Percentiles rank a stretch among this genome's conserved stretches.
Conservation (phyloP, 2,113 vertebrate species). For the Phodopus roborovskii region DNA sequence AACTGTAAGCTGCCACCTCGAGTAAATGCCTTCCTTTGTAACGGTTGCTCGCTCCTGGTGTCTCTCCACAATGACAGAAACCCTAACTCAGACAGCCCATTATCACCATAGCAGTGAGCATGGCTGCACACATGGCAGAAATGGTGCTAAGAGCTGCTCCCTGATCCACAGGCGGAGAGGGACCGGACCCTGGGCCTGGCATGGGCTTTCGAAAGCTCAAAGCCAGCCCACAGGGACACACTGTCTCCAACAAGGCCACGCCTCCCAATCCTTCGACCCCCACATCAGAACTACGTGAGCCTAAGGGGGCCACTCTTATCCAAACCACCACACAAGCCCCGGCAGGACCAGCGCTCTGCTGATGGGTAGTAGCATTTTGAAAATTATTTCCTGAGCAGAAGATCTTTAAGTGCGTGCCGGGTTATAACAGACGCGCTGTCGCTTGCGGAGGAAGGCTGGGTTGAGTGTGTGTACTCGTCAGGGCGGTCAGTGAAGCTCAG, state of each 20-base stretch:
- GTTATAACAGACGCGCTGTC: not conserved
- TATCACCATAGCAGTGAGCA: not conserved
- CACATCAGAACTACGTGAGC: not conserved
- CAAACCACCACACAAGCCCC: not conserved
- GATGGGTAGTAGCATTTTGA: not conserved
- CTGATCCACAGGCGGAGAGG: not conserved
- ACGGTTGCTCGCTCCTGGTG: too few relatives aligned
- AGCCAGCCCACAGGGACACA: not conserved
- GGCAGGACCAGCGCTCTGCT: not conserved
- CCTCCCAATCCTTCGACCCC: not conserved
- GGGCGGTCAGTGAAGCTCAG: not conserved
- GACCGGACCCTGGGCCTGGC: not conserved
- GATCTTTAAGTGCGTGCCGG: not conserved
- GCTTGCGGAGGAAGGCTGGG: not conserved
- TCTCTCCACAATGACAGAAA: too few relatives aligned
- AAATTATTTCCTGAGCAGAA: not conserved
- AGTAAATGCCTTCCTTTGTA: too few relatives aligned
- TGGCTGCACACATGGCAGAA: not conserved
- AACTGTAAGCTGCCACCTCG: too few relatives aligned
- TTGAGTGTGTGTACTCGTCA: not conserved
- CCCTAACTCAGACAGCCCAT: not conserved
- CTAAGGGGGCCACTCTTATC: not conserved
- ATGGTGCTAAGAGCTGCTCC: not conserved
- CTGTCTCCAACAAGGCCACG: not conserved
- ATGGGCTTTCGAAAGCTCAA: not conserved